These are phyloP conservation scores for Tryphoninae sp. DNA, from an alignment of 2,888 invertebrate genomes.

Conservation along the genomic window DNA sequence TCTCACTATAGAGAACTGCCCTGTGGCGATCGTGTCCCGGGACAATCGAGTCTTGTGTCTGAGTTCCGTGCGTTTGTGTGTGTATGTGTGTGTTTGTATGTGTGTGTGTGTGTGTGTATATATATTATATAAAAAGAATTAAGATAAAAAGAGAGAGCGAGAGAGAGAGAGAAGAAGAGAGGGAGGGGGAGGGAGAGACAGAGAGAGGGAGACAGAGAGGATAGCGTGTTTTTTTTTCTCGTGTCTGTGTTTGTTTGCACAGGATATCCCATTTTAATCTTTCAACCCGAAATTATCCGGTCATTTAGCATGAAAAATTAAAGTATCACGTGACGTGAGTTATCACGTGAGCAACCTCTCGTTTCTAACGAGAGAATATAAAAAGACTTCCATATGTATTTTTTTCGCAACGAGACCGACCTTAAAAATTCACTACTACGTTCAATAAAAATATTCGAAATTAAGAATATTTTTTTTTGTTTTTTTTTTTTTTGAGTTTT, in stretches of 20 bases:
- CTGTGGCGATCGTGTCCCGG: conserved; percentile 33
- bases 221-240: conserved; percentile 21
- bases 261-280: too few species aligned
- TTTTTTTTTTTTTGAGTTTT: too few species aligned
- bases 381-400: too few species aligned
- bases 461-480: too few species aligned
- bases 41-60: conserved; percentile 16
- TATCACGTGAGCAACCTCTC: too few species aligned
- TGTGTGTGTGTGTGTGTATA: conserved; percentile 40
- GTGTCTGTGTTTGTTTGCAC: too few species aligned
- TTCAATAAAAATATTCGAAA: too few species aligned
- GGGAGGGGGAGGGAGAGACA: conserved; percentile 49
- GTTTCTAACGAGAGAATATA: too few species aligned
- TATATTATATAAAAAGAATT: conserved; percentile 55
- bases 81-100: conserved; percentile 10
- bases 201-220: conserved; percentile 45
- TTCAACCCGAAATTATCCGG: too few species aligned
- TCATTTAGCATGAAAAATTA: not conserved
- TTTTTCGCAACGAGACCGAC: too few species aligned
- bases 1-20: conserved; percentile 30
- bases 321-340: not conserved
- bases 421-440: too few species aligned
- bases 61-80: not conserved
- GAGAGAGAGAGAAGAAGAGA: conserved; percentile 46
- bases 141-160: conserved; percentile 56